Base-by-base conservation (phyloP, 2,113 vertebrate genomes). In the Taurulus bubalis region DNA sequence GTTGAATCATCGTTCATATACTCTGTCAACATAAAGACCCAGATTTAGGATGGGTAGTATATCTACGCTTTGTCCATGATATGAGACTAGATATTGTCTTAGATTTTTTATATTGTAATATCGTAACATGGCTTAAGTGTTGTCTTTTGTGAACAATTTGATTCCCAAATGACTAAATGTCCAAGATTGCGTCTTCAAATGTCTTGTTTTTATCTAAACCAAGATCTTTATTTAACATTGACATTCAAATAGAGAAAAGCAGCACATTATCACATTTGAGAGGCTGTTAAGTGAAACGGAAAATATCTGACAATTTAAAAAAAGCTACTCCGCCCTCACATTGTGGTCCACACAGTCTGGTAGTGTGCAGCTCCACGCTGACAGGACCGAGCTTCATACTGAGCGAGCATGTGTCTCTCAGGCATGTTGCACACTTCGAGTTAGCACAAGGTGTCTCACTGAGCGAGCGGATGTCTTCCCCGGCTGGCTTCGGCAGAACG, bases 351-450 rank as follows among this genome's bases (percentile, higher is more conserved):
- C 53, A 20, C 28, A 34, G 51, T 62, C 58, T 59, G 68, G 28
- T 63, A 63, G 63, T 74, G 30, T 42, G 55, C 51, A 26, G 77
- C 79, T 82, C 55, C 80, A 80, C 78, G 2, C 76, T 84, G 79
- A 85, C 84, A 59, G 28, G 70, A 59, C 78, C 49, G 1, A 36
- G 67, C 77, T 34, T 49, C 90, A 85, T 22, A 49, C 89, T 80
- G 89, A 60, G 88, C 14, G 12, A 89, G 83, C 89, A 85, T 86
- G 87, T 91, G 90, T 89, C 72, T 64, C 75, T 55, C 12, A 51
- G 74, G 72, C 77, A 7, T 51, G 60, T 49, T 55, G 64, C 68
- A 67, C 79, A 34, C 53, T 79, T 40, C 3, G 51, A 40, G 36
- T 69, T 60, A 67, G 77, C 85, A 84, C 47, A 86, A 82, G 85